Conservation (phyloP, 53 echinoderm and acorn worm genomes). For the Hippasteria phrygiana region DNA sequence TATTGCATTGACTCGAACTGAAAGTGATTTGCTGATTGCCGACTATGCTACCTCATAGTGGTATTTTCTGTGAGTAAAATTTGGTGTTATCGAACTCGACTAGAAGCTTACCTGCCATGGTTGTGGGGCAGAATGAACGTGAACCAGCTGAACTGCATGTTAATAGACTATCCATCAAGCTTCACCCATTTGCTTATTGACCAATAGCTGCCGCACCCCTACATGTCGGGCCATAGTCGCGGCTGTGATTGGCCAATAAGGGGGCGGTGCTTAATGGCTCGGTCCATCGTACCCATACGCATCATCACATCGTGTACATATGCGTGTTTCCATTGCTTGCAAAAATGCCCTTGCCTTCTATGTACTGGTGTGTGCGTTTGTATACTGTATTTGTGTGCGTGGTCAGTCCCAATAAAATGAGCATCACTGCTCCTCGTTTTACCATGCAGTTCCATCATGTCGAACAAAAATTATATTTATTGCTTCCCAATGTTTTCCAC, state of each 20-base stretch:
- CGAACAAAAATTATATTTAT: constrained; percentile 11
- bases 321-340: no score
- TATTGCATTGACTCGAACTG: no score
- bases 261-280: no score
- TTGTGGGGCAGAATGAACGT: neutral
- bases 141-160: constrained; percentile 31
- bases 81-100: neutral
- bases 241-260: no score
- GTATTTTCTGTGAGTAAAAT: neutral
- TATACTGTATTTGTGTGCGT: neutral
- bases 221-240: no score
- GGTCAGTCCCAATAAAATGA: neutral
- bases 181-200: neutral
- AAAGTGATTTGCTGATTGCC: neutral
- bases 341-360: neutral
- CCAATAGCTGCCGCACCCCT: no score
- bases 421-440: neutral
- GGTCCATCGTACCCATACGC: constrained; percentile 9
- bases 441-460: neutral
- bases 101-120: neutral
- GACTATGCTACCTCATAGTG: neutral
- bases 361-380: neutral
- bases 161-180: no score
- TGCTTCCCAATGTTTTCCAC: neutral
- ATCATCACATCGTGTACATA: neutral